phyloP scores from a whole-genome alignment of 2,888 invertebrate species.

The Seira musarum region DNA sequence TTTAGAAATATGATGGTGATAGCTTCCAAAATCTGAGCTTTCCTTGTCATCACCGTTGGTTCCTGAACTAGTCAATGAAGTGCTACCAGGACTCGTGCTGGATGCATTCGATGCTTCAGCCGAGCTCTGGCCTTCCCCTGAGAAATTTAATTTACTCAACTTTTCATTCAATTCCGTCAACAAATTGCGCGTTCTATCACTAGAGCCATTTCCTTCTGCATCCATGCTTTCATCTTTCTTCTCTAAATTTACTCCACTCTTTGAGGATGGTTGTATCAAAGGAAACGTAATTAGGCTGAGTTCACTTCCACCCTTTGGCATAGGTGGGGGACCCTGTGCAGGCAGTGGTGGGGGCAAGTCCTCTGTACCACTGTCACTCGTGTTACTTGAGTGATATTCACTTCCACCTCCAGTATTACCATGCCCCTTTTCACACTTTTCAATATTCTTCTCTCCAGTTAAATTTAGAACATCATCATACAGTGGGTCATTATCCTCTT shows the following conservation, averaged over 20 bases:
- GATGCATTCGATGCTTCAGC: background rate
- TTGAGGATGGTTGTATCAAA: slow-evolving; percentile 24
- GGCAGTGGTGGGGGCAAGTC: slow-evolving; percentile 68
- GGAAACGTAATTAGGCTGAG: slow-evolving; percentile 65
- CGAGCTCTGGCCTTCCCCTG: background rate
- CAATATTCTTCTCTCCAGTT: slow-evolving; percentile 23
- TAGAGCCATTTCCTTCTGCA: slow-evolving; percentile 51
- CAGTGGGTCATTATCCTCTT: slow-evolving; percentile 62
- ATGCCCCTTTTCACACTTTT: slow-evolving; percentile 15
- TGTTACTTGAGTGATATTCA: slow-evolving; percentile 42
- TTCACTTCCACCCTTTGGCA: slow-evolving; percentile 63
- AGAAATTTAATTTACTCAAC: slow-evolving; percentile 65
- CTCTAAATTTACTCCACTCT: background rate
- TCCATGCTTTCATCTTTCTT: slow-evolving; percentile 1
- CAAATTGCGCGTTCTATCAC: slow-evolving; percentile 63
- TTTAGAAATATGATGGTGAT: slow-evolving; percentile 58
- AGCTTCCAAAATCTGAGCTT: too few relatives aligned
- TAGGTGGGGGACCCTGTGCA: slow-evolving; percentile 65
- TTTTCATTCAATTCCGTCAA: slow-evolving; percentile 68
- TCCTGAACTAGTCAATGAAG: background rate
- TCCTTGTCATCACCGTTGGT: background rate
- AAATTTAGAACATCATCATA: slow-evolving; percentile 69
- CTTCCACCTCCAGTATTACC: background rate
- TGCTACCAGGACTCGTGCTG: slow-evolving; percentile 12
- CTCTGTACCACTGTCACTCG: slow-evolving; percentile 64